Percentiles rank a stretch among this genome's conserved stretches.
Conservation (phyloP, 1,140 invertebrate species). For the Drosophila nigromelanica region DNA sequence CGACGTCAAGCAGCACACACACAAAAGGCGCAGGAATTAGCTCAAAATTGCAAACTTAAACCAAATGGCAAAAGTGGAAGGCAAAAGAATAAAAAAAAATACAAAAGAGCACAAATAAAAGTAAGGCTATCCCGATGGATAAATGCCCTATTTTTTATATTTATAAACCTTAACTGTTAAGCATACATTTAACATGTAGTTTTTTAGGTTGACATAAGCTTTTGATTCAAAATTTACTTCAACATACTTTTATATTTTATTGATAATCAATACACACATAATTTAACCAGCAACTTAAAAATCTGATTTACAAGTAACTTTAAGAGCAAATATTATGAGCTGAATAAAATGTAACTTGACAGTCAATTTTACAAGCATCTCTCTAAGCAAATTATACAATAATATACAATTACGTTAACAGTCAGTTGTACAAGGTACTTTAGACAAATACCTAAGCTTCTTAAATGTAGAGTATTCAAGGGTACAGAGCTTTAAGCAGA, state of each 20-base stretch:
- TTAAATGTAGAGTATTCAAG: background rate
- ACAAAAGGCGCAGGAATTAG: conserved; percentile 59
- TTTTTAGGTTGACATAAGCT: background rate
- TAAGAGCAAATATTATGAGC: background rate
- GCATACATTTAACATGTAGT: background rate
- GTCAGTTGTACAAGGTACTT: no score
- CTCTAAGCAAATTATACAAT: no score
- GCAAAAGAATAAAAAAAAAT: conserved; percentile 7
- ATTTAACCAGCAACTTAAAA: no score
- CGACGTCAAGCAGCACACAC: conserved; percentile 21
- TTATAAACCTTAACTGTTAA: no score
- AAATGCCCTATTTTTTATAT: background rate
- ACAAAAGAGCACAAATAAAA: background rate
- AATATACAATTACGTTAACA: no score
- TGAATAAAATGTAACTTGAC: background rate
- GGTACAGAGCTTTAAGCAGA: background rate
- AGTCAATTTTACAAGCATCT: no score
- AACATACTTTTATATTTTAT: background rate
- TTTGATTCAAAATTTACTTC: background rate
- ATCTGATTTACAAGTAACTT: background rate
- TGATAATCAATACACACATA: background rate
- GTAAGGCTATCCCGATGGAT: background rate
- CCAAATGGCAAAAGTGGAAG: conserved; percentile 45
- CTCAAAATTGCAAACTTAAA: conserved; percentile 76
- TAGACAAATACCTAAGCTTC: no score